Conservation (phyloP, 37 sponge, comb jelly and placozoan genomes). For the Diacarnus erythraeanus region DNA sequence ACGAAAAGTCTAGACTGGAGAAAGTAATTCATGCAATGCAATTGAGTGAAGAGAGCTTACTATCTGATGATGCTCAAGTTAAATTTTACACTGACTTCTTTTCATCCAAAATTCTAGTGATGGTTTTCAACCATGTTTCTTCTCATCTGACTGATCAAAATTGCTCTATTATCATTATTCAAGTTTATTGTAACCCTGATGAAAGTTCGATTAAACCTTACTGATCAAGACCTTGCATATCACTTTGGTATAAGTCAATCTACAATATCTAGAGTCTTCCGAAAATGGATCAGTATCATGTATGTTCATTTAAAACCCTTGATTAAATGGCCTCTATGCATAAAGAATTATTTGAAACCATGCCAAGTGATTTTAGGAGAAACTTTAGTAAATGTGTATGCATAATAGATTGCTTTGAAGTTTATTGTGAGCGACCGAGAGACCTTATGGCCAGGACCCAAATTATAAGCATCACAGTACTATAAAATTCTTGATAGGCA, state of each 20-base stretch:
- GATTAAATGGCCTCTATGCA: slow-evolving; percentile 37
- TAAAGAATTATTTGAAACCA: slow-evolving; percentile 36
- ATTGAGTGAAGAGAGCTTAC: not conserved
- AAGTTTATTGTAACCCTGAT: not conserved
- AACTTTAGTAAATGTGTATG: slow-evolving; percentile 23
- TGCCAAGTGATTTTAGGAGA: slow-evolving; percentile 49
- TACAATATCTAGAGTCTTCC: slow-evolving; percentile 46
- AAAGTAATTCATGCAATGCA: too few species aligned
- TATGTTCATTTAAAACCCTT: slow-evolving; percentile 5
- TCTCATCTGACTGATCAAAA: not conserved
- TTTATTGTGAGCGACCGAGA: slow-evolving; percentile 39
- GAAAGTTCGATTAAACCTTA: too few species aligned
- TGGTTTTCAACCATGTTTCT: not conserved
- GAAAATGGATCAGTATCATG: slow-evolving; percentile 49
- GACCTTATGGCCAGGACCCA: slow-evolving; percentile 31
- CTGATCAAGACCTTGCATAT: slow-evolving; percentile 42
- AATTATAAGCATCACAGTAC: slow-evolving; percentile 58
- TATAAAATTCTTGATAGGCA: slow-evolving; percentile 42
- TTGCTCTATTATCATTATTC: not conserved
- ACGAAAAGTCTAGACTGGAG: too few species aligned
- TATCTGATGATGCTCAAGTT: not conserved
- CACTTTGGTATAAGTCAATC: slow-evolving; percentile 39
- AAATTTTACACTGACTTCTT: not conserved
- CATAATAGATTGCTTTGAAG: slow-evolving; percentile 57
- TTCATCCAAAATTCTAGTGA: not conserved